phyloP scores from a whole-genome alignment of 2,113 vertebrate genomes.

The Gallinago undulata region DNA sequence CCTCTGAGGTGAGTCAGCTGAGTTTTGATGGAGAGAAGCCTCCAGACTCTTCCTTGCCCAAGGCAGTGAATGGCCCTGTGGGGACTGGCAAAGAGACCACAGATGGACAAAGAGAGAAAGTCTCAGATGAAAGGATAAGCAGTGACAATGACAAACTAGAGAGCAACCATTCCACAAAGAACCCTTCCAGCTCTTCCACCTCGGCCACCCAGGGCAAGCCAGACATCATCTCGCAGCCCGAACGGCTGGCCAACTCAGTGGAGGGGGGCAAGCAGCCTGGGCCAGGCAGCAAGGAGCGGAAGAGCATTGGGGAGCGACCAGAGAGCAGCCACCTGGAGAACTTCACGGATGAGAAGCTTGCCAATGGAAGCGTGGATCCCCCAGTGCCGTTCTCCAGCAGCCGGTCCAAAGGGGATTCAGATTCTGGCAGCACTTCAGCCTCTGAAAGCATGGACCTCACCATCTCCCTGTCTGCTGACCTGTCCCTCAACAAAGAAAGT shows the following conservation, averaged over 20 bases:
- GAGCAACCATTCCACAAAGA: constrained; percentile 71
- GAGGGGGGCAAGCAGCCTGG: constrained; percentile 25
- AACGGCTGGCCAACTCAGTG: not conserved
- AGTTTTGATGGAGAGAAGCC: constrained; percentile 78
- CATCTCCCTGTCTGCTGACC: constrained; percentile 76
- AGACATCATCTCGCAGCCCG: constrained; percentile 13
- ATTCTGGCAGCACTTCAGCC: constrained; percentile 79
- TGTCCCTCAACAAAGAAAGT: constrained; percentile 79
- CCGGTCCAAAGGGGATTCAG: constrained; percentile 76
- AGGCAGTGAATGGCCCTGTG: constrained; percentile 19
- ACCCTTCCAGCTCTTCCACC: constrained; percentile 37
- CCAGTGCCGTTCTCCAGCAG: not conserved
- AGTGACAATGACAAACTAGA: constrained; percentile 62
- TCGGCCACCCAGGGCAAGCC: constrained; percentile 48
- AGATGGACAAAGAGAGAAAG: constrained; percentile 27
- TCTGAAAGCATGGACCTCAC: constrained; percentile 84
- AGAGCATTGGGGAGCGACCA: constrained; percentile 12
- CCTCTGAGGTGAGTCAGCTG: constrained; percentile 78
- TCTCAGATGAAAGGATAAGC: constrained; percentile 18
- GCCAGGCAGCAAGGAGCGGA: not conserved
- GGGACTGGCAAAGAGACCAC: not conserved
- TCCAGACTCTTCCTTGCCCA: not conserved
- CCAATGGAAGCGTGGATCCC: constrained; percentile 68
- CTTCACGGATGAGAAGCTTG: constrained; percentile 43
- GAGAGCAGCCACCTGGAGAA: constrained; percentile 71